Base-by-base conservation (phyloP, 2,113 vertebrate species). In the Eptatretus burgeri region DNA sequence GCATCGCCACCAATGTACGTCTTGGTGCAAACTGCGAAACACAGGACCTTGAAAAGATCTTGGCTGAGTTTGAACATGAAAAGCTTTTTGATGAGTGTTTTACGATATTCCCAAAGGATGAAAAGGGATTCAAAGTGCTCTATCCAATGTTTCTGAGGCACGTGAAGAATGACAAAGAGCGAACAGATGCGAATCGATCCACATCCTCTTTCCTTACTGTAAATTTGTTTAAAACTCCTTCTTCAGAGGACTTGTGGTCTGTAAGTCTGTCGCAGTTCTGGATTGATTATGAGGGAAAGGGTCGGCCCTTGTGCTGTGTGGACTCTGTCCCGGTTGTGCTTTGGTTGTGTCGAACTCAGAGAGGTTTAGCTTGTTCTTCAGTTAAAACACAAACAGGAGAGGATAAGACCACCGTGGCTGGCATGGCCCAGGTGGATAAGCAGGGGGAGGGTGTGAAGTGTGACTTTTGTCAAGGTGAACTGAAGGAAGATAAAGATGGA, bases 371-470 rank as follows among this genome's bases (percentile, higher is more conserved):
- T 53, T 65, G 51, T 70, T 68, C 1, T 19, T 62, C 62, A n/a
- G 73, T 62, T 68, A 74, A 12, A 76, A 75, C 64, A 70, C 82
- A 65, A 73, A 77, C 53, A 78, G 78, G 69, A 85, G 81, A 67
- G 77, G 80, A 20, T 91, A 83, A 11, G 76, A 67, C 11, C 83
- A 91, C 64, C 70, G 81, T 5, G 74, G 76, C 1, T 76, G 76
- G 27, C 81, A 65, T 12, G 86, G 5, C 66, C 84, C 65, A 83
- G 84, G 69, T 80, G 81, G 67, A 91, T 93, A 68, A 81, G 81
- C 50, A 77, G 88, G 62, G 67, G 95, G 8, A 93, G 82, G 72
- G 81, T 94, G 51, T 98, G 81, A 75, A 95, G 95, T 64, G 85
- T 80, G 67, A 74, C 72, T 1, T 81, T 82, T 13, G 68, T 66